Evolutionary conservation across 2,797 vertebrate species (phyloP), one percentile per base, ranked within the genome.

Genomic region (Gadopsis bispinosus): DNA sequence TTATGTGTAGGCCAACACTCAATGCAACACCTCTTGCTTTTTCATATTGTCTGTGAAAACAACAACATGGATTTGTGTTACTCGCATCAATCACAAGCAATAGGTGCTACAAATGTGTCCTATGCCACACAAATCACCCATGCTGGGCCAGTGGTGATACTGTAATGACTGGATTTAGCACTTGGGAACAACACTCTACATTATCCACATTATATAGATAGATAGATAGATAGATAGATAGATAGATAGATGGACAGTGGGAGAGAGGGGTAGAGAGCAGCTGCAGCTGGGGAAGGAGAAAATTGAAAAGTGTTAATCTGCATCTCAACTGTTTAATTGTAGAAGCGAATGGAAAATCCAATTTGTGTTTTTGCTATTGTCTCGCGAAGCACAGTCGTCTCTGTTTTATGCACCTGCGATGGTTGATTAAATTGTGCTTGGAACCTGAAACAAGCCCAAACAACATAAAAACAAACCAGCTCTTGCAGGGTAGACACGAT

Each of bases 291-390:
- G 26, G 43, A 63, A 63, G 63, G 65, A 60, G 63, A n/a, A 71
- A 77, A 89, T 76, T 86, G 77, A 83, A 88, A 79, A 87, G 66
- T 88, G 77, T 80, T 87, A 82, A 92, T 91, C 87, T 84, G 80
- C 71, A 85, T 85, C 83, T 87, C 78, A 79, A 77, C 86, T 86
- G 82, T 87, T 89, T 92, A 87, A 90, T 89, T 89, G 83, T 67
- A 31, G 69, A 87, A 73, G 60, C 48, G 16, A 86, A 86, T 71
- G 64, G 59, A 83, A 88, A 91, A 91, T 91, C 84, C 79, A 86
- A 90, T 93, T 91, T 87, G 80, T 81, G 64, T 83, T 55, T 88
- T 77, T 77, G 35, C 79, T 51, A 66, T 89, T 91, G 88, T 89
- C 73, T 89, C 39, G 20, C 86, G 69, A 80, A 77, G 74, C 62